These are phyloP conservation scores for Tragelaphus buxtoni DNA, from an alignment of 2,113 vertebrate species.

Conservation along the genomic window DNA sequence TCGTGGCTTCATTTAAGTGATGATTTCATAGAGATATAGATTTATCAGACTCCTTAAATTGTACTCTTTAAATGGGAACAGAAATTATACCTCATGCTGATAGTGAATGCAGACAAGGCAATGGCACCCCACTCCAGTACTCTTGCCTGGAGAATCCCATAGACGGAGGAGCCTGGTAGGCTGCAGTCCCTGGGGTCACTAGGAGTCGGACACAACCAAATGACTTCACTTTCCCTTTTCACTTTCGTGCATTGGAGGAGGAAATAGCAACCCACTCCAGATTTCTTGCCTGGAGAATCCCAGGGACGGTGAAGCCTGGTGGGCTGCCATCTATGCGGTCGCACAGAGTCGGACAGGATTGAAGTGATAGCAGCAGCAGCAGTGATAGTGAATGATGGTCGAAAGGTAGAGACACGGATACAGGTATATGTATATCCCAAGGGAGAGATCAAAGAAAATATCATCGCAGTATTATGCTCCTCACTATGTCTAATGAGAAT, in stretches of 20 bases:
- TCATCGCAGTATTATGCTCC: neutral
- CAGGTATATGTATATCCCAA: neutral
- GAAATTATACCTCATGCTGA: neutral
- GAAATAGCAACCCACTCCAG: too few relatives aligned
- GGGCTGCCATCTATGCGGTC: too few relatives aligned
- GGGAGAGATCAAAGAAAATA: neutral
- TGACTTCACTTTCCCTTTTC: too few relatives aligned
- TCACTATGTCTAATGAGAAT: neutral
- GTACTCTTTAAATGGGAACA: neutral
- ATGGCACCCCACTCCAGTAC: too few relatives aligned
- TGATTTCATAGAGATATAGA: neutral
- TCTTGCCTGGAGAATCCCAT: too few relatives aligned
- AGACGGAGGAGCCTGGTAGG: too few relatives aligned
- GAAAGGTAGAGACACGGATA: neutral
- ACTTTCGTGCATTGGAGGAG: too few relatives aligned
- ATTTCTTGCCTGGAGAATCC: too few relatives aligned
- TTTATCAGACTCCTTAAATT: neutral
- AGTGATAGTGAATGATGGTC: neutral
- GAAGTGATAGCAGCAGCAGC: neutral
- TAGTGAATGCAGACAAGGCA: neutral
- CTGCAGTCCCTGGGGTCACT: too few relatives aligned
- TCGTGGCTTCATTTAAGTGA: neutral
- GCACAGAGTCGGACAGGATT: fast-evolving
- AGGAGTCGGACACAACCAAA: too few relatives aligned
- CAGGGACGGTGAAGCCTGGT: neutral